Evolutionary conservation across 35 echinoderm and acorn worm genomes (phyloP).

Genomic region (Hemicentrotus pulcherrimus): DNA sequence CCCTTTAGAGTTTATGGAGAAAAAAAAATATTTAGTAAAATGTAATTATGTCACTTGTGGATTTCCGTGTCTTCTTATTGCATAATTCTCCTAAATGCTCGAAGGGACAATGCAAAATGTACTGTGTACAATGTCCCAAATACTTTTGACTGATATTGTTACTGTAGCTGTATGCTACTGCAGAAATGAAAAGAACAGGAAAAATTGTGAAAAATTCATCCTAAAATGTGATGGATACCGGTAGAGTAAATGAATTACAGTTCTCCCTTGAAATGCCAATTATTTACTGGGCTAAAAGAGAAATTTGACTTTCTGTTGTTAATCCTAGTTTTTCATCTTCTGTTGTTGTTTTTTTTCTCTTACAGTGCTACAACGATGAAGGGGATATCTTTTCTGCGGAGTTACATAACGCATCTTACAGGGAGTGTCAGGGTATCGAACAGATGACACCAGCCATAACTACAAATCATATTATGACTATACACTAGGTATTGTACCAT

Average conservation of each 20-base stretch:
- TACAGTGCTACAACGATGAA: conserved; percentile 45
- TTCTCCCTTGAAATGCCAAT: not conserved
- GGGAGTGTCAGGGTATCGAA: conserved; percentile 11
- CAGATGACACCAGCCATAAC: not conserved
- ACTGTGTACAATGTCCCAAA: too few species aligned
- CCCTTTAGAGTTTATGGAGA: too few species aligned
- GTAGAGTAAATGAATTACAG: not conserved
- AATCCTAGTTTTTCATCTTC: not conserved
- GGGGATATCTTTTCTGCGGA: conserved; percentile 53
- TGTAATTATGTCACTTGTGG: too few species aligned
- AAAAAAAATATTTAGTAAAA: too few species aligned
- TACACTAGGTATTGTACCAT: not conserved
- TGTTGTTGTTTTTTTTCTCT: not conserved
- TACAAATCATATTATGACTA: not conserved
- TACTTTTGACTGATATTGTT: too few species aligned
- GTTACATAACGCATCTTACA: conserved; percentile 60
- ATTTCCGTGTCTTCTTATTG: too few species aligned
- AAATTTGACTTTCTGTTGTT: not conserved
- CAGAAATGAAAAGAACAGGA: too few species aligned
- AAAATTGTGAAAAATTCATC: not conserved
- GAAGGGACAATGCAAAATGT: too few species aligned
- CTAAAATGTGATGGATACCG: not conserved
- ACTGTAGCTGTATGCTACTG: too few species aligned
- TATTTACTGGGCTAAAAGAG: not conserved
- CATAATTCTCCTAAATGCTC: too few species aligned